phyloP scores from a whole-genome alignment of 1,140 invertebrate species.

The Anthonomus grandis region DNA sequence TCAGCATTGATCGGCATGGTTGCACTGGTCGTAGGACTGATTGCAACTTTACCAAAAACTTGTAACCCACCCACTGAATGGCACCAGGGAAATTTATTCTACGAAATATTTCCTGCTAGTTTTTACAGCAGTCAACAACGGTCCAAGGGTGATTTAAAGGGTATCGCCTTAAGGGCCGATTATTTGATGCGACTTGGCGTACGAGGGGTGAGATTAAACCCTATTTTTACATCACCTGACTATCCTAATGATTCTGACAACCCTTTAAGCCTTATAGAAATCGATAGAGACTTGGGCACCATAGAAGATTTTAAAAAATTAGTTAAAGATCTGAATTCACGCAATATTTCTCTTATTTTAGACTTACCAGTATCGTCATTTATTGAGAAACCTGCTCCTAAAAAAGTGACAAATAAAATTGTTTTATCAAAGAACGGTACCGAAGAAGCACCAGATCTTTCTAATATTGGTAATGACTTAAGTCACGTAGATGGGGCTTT shows the following conservation, averaged over 20 bases:
- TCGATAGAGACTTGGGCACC: conserved; percentile 63
- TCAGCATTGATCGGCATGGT: conserved; percentile 66
- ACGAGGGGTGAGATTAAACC: conserved; percentile 67
- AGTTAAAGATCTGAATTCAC: conserved; percentile 56
- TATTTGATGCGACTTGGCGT: conserved; percentile 67
- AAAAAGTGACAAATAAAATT: conserved; percentile 9
- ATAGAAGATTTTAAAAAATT: conserved; percentile 64
- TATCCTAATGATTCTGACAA: conserved; percentile 70
- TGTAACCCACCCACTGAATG: conserved; percentile 68
- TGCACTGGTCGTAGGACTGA: conserved; percentile 66
- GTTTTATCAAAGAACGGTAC: conserved; percentile 15
- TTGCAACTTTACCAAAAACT: conserved; percentile 64
- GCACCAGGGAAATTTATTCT: conserved; percentile 78
- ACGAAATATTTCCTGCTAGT: conserved; percentile 79
- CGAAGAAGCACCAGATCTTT: conserved; percentile 29
- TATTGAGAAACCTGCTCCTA: conserved; percentile 47
- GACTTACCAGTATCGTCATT: conserved; percentile 70
- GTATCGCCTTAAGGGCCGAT: conserved; percentile 62
- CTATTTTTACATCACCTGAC: conserved; percentile 65
- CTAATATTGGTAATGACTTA: conserved; percentile 20
- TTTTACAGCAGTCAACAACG: conserved; percentile 75
- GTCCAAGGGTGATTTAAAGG: conserved; percentile 71
- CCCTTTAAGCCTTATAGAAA: conserved; percentile 58
- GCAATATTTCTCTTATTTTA: conserved; percentile 68
- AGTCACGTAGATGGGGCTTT: conserved; percentile 56